phyloP scores from a whole-genome alignment of 2,797 vertebrate species.

The Ara ararauna region DNA sequence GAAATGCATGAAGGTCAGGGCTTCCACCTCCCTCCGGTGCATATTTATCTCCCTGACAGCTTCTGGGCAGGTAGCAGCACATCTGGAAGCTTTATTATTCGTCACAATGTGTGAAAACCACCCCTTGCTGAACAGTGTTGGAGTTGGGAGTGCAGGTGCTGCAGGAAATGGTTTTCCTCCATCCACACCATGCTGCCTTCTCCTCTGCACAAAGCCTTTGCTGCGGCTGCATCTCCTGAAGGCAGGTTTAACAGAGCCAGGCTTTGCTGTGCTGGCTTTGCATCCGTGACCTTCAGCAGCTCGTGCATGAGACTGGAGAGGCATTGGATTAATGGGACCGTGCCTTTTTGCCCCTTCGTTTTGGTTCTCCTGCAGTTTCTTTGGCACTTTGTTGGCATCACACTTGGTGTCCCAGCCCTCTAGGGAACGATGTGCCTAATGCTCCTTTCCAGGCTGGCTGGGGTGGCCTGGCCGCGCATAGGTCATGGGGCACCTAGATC shows the following conservation, averaged over 20 bases:
- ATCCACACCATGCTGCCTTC: fast-evolving
- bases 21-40: neutral
- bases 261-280: neutral
- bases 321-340: fast-evolving
- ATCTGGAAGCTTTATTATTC: neutral
- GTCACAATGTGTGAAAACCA: neutral
- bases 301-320: neutral
- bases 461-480: fast-evolving
- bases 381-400: neutral
- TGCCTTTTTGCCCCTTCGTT: neutral
- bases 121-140: neutral
- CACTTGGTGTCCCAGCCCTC: fast-evolving
- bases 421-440: fast-evolving
- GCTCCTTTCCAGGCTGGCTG: neutral
- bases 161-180: neutral
- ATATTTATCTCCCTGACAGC: neutral
- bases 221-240: neutral
- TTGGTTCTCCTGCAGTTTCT: neutral
- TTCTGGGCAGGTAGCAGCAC: neutral
- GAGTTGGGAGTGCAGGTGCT: neutral
- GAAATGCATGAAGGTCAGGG: neutral
- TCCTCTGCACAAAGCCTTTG: neutral
- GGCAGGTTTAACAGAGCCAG: neutral
- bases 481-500: neutral
- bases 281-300: neutral